Evolutionary conservation across 2,888 invertebrate species (phyloP).

Genomic region (Conus canariensis): DNA sequence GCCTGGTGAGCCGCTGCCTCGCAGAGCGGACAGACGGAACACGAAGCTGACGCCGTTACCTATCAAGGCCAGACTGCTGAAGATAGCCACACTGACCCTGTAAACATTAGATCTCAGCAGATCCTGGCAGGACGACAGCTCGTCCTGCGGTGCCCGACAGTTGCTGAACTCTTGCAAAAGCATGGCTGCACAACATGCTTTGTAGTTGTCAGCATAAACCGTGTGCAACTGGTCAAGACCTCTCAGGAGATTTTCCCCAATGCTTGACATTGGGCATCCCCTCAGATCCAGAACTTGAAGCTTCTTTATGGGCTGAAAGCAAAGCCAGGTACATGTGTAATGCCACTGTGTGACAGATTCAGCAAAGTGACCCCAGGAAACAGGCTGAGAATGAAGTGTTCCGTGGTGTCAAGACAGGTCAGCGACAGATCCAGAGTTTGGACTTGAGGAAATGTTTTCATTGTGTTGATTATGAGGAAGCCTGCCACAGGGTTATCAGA

Average conservation of each 20-base stretch:
- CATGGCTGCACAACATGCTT: conserved; percentile 22
- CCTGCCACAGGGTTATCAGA: background rate
- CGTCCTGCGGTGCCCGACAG: conserved; percentile 33
- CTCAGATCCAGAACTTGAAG: conserved; percentile 10
- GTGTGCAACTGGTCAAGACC: conserved; percentile 3
- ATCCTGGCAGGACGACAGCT: conserved; percentile 42
- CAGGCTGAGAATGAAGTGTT: background rate
- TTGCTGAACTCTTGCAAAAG: background rate
- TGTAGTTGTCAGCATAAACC: conserved; percentile 34
- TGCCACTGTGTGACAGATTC: background rate
- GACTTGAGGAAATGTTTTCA: background rate
- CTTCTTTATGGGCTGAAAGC: background rate
- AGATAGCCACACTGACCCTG: conserved; percentile 23
- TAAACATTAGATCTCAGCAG: conserved; percentile 17
- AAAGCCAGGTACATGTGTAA: background rate
- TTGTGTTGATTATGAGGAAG: background rate
- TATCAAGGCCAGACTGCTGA: conserved; percentile 13
- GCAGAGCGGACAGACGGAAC: conserved; percentile 14
- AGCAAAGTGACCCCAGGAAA: background rate
- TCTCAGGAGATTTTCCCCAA: background rate
- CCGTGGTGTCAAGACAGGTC: background rate
- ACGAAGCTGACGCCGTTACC: conserved; percentile 38
- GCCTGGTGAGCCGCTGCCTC: background rate
- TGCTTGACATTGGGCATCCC: conserved; percentile 11
- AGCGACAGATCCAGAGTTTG: background rate